Evolutionary conservation across 2,888 invertebrate species (phyloP).

Genomic region (Chrysodeixis includens): DNA sequence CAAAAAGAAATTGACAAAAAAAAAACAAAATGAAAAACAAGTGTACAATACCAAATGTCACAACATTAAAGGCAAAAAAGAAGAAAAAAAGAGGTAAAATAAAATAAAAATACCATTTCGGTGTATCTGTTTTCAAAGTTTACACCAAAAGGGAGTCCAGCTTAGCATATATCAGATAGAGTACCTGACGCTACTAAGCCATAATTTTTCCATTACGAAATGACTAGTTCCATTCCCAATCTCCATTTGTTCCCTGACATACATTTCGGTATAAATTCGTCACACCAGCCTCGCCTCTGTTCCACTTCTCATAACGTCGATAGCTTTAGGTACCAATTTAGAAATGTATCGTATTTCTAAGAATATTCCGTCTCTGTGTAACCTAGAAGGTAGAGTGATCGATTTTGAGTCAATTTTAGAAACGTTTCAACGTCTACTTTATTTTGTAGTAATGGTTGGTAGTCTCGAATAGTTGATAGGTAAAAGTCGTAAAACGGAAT

Average conservation of each 20-base stretch:
- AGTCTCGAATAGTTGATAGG: no score
- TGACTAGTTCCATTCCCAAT: background rate
- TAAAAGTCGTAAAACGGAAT: slow-evolving; percentile 5
- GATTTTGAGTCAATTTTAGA: background rate
- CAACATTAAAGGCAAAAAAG: no score
- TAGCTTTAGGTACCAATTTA: slow-evolving; percentile 10
- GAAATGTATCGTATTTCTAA: slow-evolving; percentile 19
- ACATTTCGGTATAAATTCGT: background rate
- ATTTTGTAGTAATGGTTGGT: slow-evolving; percentile 23
- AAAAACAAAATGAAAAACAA: no score
- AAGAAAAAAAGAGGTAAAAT: no score
- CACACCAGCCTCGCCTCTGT: background rate
- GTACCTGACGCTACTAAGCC: no score
- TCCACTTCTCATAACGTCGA: slow-evolving; percentile 9
- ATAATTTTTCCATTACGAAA: background rate
- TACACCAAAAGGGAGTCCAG: no score
- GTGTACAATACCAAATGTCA: no score
- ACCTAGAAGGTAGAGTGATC: slow-evolving; percentile 5
- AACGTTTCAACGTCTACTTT: slow-evolving; percentile 9
- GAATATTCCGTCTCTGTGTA: slow-evolving; percentile 7
- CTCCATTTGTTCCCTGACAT: background rate
- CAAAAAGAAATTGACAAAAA: no score
- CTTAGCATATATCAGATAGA: no score
- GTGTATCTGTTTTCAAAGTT: no score
- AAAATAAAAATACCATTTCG: no score